A percentile compares a stretch with the other conserved stretches of the same genome.
Conservation (phyloP, 2,113 vertebrate species). For the Aleadryas rufinucha region DNA sequence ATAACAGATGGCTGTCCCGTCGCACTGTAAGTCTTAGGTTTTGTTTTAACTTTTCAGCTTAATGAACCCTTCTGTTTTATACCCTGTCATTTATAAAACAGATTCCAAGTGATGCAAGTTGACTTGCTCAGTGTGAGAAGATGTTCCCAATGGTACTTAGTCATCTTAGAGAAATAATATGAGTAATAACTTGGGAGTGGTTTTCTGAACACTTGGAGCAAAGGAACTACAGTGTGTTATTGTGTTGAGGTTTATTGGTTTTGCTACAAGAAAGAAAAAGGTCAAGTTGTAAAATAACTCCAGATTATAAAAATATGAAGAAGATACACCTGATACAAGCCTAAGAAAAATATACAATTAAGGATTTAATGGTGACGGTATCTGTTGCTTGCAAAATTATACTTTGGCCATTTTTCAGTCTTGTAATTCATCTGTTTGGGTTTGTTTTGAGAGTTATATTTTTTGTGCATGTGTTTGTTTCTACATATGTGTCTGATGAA, state of each 20-base stretch:
- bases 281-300: neutral
- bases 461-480: slow-evolving; percentile 12
- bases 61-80: neutral
- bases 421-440: neutral
- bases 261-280: slow-evolving; percentile 2
- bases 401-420: neutral
- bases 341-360: neutral
- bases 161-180: slow-evolving; percentile 47
- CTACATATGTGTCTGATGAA: neutral
- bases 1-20: slow-evolving; percentile 90
- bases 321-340: neutral
- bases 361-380: slow-evolving; percentile 36
- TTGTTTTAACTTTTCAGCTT: neutral
- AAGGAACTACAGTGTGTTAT: neutral
- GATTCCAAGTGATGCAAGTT: neutral
- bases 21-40: slow-evolving; percentile 82
- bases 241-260: neutral
- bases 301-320: neutral
- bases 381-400: slow-evolving; percentile 14
- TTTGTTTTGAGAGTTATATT: neutral
- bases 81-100: neutral
- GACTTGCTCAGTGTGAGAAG: slow-evolving; percentile 47
- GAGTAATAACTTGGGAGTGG: slow-evolving; percentile 65
- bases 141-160: slow-evolving; percentile 66
- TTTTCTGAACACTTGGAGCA: slow-evolving; percentile 30